Evolutionary conservation across 2,113 vertebrate species (phyloP), one percentile per base, ranked within the genome.

Genomic region (Chinchilla lanigera): DNA sequence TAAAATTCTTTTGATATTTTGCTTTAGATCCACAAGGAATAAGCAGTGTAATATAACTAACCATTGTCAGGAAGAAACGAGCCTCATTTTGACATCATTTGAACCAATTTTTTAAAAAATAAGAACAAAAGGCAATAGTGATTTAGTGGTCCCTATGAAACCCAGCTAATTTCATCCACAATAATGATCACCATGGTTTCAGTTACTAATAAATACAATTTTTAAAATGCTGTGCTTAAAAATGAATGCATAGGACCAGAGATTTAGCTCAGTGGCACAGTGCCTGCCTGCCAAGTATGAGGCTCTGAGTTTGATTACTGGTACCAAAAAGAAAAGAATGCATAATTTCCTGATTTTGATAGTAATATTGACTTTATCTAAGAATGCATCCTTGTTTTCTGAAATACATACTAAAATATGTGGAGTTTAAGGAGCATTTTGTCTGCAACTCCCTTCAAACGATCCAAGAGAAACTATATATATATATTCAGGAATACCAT

Each of bases 11-110:
- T 97, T 98, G 97, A 98, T 98, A 95, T 98, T 94, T 84, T 97
- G 94, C 95, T 98, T 97, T 97, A 98, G 98, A 98, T 97, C 96
- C 94, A 95, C 94, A 97, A 97, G 97, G 97, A 98, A 98, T 98
- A 97, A 98, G 97, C 60, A 97, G 92, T n/a, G 0, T 88, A 96
- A 97, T 98, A 47, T 95, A 98, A 98, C 96, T 88, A 78, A 33
- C 73, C 44, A 97, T 75, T 97, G 98, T 97, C 2, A 98, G 97
- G 96, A 97, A 96, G 92, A 95, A 98, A 94, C 97, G 86, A 92
- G 73, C 17, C 92, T 91, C 80, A 77, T 52, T 92, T 98, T 97
- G 97, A 98, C 98, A 98, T 71, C 95, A 95, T 96, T 98, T 97
- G 94, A 98, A 97, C 97, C 85, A 97, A 82, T 98, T 87, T 92